Base-by-base conservation (phyloP, 2,888 invertebrate genomes). In the Allygus modestus region DNA sequence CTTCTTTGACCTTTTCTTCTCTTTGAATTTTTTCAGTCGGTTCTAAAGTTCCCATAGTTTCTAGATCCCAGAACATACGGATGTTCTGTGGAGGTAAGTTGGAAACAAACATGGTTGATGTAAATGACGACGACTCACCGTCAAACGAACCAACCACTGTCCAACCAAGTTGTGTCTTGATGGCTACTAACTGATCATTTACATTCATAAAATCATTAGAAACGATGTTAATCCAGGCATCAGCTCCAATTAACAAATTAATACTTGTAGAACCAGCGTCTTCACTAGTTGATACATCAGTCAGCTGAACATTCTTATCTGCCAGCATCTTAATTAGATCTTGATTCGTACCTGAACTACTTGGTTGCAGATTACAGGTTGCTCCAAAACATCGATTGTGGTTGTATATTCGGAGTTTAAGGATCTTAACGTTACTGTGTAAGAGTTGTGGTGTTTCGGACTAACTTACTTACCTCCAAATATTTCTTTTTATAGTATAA, bases 121-220 rank as follows among this genome's bases (percentile, higher is more conserved):
- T 15, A 46, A 46, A 46, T 2, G 46, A 15, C 9, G n/a, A 61
- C n/a, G n/a, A n/a, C n/a, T n/a, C n/a, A n/a, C 58, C n/a, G 4
- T 58, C 58, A 20, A 15, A 5, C 15, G 58, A 9, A 5, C 58
- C 58, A 5, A 58, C 20, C 4, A 58, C 58, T 58, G 58, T 58
- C 58, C 58, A 58, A n/a, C 58, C 58, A 20, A 58, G 58, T n/a
- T n/a, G n/a, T n/a, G n/a, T n/a, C n/a, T n/a, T n/a, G n/a, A n/a
- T n/a, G n/a, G n/a, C n/a, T n/a, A 58, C 58, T 15, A 58, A 15
- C 17, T 58, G 58, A 58, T 58, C 17, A 58, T 58, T 58, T n/a
- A 58, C 15, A 9, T 58, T 58, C 20, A 9, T n/a, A 58, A 58
- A 58, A 4, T 58, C 58, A 23, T 23, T 58, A 9, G 58, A 9